These are phyloP conservation scores for Aviceda subcristata DNA, from an alignment of 2,113 vertebrate genomes.

Conservation along the genomic window DNA sequence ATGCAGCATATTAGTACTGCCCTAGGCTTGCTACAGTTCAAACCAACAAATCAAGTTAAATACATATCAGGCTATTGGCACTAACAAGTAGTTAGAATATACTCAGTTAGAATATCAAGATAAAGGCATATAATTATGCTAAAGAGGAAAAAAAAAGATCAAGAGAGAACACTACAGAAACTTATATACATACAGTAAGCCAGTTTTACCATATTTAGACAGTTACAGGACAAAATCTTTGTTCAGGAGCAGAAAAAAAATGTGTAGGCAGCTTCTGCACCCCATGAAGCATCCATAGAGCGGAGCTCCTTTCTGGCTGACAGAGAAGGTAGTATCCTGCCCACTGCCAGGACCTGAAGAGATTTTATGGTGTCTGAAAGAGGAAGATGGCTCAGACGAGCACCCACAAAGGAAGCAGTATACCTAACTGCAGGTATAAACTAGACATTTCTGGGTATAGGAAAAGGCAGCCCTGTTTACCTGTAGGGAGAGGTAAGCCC, in stretches of 20 bases:
- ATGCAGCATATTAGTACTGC: background rate
- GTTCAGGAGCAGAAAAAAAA: background rate
- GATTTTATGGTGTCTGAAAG: background rate
- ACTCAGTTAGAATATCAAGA: background rate
- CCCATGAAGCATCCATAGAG: background rate
- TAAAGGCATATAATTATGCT: background rate
- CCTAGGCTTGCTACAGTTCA: background rate
- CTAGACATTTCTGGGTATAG: background rate
- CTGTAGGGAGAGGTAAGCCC: background rate
- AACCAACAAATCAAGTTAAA: background rate
- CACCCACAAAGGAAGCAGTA: background rate
- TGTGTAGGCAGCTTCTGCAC: background rate
- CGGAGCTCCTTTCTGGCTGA: background rate
- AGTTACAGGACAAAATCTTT: background rate
- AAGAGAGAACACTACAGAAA: background rate
- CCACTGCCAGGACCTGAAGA: background rate
- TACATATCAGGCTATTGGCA: background rate
- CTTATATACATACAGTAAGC: background rate
- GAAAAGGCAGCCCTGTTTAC: fast-evolving
- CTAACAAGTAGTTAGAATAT: background rate
- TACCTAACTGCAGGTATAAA: background rate
- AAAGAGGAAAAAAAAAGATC: background rate
- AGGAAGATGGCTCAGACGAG: background rate
- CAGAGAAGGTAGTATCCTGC: background rate
- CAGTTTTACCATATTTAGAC: background rate